Percentiles rank a stretch among this genome's conserved stretches.
Conservation (phyloP, 2,888 invertebrate species). For the Lithophane leautieri region DNA sequence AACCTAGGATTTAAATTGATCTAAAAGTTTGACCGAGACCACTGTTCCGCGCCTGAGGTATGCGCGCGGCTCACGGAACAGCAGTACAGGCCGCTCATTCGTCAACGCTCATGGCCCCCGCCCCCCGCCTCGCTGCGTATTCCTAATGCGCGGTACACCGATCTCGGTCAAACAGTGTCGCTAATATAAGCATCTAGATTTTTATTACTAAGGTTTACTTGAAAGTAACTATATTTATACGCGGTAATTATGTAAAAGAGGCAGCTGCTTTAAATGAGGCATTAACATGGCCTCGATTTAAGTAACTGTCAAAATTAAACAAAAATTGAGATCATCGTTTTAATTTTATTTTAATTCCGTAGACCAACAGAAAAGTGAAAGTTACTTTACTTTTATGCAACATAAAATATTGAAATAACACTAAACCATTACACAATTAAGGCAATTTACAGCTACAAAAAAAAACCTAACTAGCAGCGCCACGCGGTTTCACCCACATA, state of each 20-base stretch:
- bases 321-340: background rate
- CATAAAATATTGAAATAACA: background rate
- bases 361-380: background rate
- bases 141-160: no score
- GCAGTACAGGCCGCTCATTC: no score
- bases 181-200: background rate
- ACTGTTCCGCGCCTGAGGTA: no score
- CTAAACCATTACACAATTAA: constrained; percentile 1
- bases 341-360: background rate
- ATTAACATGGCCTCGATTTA: background rate
- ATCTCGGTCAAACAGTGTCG: background rate
- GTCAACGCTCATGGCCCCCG: no score
- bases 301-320: background rate
- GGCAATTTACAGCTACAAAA: constrained; percentile 34
- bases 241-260: background rate
- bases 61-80: no score
- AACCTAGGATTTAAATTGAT: background rate
- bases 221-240: no score
- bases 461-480: background rate
- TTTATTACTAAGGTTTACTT: background rate
- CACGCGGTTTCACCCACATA: no score
- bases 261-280: background rate
- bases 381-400: background rate
- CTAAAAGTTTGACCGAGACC: no score
- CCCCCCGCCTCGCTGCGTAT: no score